These are phyloP conservation scores for Trachythela sp. DNA, from an alignment of 64 coral and sea anemone species.

Conservation along the genomic window DNA sequence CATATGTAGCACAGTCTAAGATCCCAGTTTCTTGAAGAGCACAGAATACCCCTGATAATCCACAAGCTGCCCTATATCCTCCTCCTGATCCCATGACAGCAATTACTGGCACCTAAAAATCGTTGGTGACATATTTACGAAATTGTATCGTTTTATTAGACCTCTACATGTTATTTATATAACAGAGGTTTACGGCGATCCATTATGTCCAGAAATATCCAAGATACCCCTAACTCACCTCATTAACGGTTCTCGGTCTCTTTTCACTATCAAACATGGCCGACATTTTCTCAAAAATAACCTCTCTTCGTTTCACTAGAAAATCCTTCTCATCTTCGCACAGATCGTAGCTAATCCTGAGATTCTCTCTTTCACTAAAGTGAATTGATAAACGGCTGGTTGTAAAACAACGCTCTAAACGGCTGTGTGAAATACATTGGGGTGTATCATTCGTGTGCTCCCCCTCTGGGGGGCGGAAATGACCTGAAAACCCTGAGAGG, in stretches of 20 bases:
- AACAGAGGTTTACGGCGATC: no score
- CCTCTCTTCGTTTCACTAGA: neutral
- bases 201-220: no score
- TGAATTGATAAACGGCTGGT: neutral
- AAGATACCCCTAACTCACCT: neutral
- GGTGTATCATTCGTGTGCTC: no score
- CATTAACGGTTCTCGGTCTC: neutral
- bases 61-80: neutral
- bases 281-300: neutral
- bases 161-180: no score
- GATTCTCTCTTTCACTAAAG: neutral
- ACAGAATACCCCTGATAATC: neutral
- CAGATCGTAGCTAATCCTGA: neutral
- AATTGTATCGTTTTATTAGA: no score
- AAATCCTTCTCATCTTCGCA: neutral
- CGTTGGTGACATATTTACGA: neutral
- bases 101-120: neutral
- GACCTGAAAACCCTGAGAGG: no score
- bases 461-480: no score
- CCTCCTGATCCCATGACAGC: conserved; percentile 1
- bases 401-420: neutral
- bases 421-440: no score
- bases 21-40: neutral
- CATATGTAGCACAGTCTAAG: neutral
- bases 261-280: neutral